Evolutionary conservation across 2,113 vertebrate species (phyloP).

Genomic region (Pipra filicauda): DNA sequence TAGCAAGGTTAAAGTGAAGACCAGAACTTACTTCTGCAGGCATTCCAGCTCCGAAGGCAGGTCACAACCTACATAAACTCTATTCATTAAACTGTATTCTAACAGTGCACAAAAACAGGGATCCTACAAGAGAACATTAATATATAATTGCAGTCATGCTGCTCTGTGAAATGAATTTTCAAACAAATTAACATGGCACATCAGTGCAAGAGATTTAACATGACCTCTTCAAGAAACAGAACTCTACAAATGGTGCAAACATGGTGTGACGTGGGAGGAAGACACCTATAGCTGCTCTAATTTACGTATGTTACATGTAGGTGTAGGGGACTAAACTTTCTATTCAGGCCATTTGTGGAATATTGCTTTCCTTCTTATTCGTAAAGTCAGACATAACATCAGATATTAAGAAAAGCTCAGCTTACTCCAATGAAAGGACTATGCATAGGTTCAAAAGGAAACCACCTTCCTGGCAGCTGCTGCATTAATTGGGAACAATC

Average conservation of each 20-base stretch:
- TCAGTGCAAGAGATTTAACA: neutral
- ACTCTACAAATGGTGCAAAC: neutral
- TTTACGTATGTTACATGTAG: accelerated
- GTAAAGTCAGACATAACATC: neutral
- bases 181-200: neutral
- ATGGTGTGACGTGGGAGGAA: neutral
- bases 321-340: neutral
- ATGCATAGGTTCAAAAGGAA: neutral
- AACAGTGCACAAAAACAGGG: conserved; percentile 85
- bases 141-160: neutral
- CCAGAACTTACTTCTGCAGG: conserved; percentile 62
- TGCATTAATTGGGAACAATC: neutral
- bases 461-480: accelerated
- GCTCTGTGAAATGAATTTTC: neutral
- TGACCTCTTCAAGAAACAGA: neutral
- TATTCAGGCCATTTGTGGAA: neutral
- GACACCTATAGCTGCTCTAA: neutral
- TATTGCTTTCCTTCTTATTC: neutral
- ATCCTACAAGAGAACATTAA: conserved; percentile 74
- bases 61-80: conserved; percentile 87
- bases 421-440: neutral
- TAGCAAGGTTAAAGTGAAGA: neutral
- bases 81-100: conserved; percentile 83
- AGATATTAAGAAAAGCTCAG: neutral
- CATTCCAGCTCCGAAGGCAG: conserved; percentile 75